Evolutionary conservation across 2,797 vertebrate species (phyloP), one percentile per base, ranked within the genome.

Genomic region (Eulemur rubriventer): DNA sequence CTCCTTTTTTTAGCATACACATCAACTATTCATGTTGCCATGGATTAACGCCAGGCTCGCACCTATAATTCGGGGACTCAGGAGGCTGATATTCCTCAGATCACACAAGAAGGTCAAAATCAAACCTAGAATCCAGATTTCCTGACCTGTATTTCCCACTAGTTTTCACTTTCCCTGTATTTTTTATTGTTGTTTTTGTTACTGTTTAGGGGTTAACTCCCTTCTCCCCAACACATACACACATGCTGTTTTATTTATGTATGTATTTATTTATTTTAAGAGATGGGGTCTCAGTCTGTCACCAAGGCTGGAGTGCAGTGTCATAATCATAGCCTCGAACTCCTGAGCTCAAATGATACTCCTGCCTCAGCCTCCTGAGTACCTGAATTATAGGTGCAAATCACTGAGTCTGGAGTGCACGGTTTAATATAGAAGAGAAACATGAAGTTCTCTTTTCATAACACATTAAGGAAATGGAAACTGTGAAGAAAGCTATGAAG

Each of bases 401-500:
- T 17, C 17, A 4, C 63, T n/a, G 63, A 6, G 57, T 33, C 33
- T 65, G 33, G 33, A 2, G 17, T n/a, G 17, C 26, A 35, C 33
- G 35, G 57, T 76, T 95, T 86, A 38, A 48, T 50, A 59, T 2
- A 55, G 17, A 93, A 93, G 38, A 90, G 52, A 97, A 91, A 61
- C n/a, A 55, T 16, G 55, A 93, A 88, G 61, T 69, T 83, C 33
- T 91, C 16, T 95, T 94, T 92, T 76, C 50, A 46, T 9, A 78
- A 52, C 38, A 83, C 43, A 55, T 18, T 46, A 67, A 55, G 20
- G 83, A 67, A 57, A 83, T 96, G 94, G 95, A 97, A 97, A 97
- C 41, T 81, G 24, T 96, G 88, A 95, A 61, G 63, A 92, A 50
- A 85, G 20, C 73, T 76, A 30, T 76, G 89, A 94, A 86, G 81